phyloP scores from a whole-genome alignment of 2,113 vertebrate species.

The Coryphaenoides rupestris region DNA sequence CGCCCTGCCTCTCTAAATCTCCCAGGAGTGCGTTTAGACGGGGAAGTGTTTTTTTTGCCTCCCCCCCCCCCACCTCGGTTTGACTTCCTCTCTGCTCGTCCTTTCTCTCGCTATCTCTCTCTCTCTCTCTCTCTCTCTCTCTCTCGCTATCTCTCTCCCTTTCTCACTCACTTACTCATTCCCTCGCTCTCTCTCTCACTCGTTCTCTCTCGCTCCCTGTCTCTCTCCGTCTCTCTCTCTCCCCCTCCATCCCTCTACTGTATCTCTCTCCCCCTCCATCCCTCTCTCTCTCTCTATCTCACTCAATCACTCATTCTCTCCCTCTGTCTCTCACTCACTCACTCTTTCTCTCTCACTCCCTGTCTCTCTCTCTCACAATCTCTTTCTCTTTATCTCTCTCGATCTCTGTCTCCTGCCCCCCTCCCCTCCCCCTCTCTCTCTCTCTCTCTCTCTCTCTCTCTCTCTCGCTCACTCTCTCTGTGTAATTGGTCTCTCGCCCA shows the following conservation, averaged over 20 bases:
- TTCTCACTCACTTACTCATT: background rate
- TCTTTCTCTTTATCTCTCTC: background rate
- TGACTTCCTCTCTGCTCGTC: constrained; percentile 44
- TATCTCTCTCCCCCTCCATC: too few species aligned
- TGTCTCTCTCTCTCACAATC: background rate
- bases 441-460: background rate
- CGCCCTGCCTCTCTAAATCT: constrained; percentile 32
- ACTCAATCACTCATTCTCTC: background rate
- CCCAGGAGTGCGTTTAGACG: constrained; percentile 66
- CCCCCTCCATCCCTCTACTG: background rate
- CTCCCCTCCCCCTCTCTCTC: background rate
- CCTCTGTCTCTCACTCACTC: background rate
- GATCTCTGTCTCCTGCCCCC: background rate
- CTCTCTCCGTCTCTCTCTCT: background rate
- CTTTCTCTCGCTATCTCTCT: background rate
- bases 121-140: constrained; percentile 3
- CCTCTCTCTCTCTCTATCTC: too few species aligned
- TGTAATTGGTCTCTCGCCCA: too few species aligned
- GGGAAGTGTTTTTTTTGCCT: constrained; percentile 68
- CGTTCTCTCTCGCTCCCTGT: background rate
- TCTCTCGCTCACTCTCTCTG: too few species aligned
- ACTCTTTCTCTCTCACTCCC: background rate
- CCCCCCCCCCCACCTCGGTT: constrained; percentile 35
- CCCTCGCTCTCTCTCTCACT: background rate
- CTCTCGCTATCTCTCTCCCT: background rate